Conservation (phyloP, 2,797 vertebrate species). For the Coreius guichenoti region DNA sequence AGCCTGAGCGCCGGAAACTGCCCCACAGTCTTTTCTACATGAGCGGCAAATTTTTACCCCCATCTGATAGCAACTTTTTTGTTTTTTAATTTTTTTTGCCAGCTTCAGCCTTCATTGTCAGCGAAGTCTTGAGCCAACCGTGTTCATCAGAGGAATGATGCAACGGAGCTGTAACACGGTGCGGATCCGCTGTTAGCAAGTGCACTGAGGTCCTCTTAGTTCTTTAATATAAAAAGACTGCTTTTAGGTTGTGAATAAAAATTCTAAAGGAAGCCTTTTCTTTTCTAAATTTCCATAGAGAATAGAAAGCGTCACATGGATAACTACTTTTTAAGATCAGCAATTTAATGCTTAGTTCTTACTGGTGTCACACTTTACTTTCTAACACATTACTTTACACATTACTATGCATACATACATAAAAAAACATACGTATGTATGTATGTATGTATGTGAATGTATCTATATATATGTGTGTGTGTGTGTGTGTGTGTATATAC, state of each 20-base stretch:
- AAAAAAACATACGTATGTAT: background rate
- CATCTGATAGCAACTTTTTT: conserved; percentile 76
- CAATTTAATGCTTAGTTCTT: conserved; percentile 54
- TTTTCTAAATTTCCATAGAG: conserved; percentile 65
- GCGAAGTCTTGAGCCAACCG: conserved; percentile 81
- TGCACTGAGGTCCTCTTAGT: conserved; percentile 78
- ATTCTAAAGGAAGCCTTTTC: conserved; percentile 74
- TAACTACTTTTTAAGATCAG: conserved; percentile 58
- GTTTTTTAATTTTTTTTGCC: conserved; percentile 75
- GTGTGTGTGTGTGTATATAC: no score
- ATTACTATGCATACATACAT: background rate
- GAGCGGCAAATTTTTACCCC: conserved; percentile 81
- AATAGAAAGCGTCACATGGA: conserved; percentile 57
- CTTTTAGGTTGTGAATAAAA: conserved; percentile 76
- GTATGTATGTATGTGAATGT: fast-evolving
- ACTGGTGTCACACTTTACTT: conserved; percentile 46
- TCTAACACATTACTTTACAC: conserved; percentile 6
- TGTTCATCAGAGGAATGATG: conserved; percentile 83
- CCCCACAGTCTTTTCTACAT: conserved; percentile 74
- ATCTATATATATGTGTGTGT: no score
- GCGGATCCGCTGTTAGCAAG: conserved; percentile 83
- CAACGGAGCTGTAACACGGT: conserved; percentile 83
- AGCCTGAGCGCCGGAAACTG: conserved; percentile 78
- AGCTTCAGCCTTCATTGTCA: conserved; percentile 85
- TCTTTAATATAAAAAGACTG: conserved; percentile 77